A percentile compares a stretch with the other conserved stretches of the same genome.
These are phyloP conservation scores for Cynopterus sphinx DNA, from an alignment of 2,797 vertebrate species.

Conservation along the genomic window DNA sequence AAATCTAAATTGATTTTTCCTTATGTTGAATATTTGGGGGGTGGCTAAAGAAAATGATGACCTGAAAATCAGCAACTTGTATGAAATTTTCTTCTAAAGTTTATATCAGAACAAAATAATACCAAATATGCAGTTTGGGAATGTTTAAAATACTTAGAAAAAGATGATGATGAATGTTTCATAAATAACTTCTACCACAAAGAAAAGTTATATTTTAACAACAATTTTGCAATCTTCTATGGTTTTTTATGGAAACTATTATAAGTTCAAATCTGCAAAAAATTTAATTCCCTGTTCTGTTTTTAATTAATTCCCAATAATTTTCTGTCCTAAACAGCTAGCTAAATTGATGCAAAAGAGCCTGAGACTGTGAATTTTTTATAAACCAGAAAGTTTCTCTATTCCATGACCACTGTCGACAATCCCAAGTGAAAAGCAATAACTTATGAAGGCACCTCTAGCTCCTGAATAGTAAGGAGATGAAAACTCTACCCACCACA, in stretches of 20 bases:
- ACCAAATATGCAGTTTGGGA: conserved; percentile 19
- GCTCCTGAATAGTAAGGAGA: background rate
- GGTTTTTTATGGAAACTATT: conserved; percentile 32
- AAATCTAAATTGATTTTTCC: background rate
- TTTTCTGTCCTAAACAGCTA: conserved; percentile 2
- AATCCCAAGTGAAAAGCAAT: background rate
- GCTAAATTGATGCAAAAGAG: background rate
- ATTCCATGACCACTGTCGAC: background rate
- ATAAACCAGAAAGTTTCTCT: background rate
- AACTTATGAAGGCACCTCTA: background rate
- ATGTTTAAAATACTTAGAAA: conserved; percentile 48
- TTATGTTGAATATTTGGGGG: background rate
- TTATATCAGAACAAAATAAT: conserved; percentile 42
- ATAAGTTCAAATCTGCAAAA: conserved; percentile 22
- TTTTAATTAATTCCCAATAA: conserved; percentile 58
- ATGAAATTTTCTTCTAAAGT: conserved; percentile 41
- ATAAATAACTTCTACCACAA: conserved; percentile 7
- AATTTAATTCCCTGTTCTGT: background rate
- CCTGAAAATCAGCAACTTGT: conserved; percentile 41
- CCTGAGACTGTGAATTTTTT: background rate
- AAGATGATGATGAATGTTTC: conserved; percentile 20
- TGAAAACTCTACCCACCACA: background rate
- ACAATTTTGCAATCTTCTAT: background rate
- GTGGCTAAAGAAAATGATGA: background rate
- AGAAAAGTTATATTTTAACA: conserved; percentile 24